phyloP scores from a whole-genome alignment of 2,797 vertebrate species.

The Coracias cyanogaster region DNA sequence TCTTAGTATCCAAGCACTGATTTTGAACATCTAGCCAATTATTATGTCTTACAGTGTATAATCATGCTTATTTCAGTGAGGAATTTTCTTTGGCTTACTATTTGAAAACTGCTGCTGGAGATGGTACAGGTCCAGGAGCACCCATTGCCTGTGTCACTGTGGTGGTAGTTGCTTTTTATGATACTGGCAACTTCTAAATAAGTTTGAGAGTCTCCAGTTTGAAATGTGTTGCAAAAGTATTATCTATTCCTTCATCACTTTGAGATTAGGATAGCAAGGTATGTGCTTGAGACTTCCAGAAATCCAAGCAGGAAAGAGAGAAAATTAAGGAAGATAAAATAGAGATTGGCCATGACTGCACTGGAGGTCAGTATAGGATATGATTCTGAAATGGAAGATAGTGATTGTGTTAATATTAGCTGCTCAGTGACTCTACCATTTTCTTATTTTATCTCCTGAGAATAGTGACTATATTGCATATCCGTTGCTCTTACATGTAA shows the following conservation, averaged over 20 bases:
- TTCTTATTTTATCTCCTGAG: not conserved
- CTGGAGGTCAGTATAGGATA: not conserved
- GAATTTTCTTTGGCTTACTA: not conserved
- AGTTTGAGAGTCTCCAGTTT: not conserved
- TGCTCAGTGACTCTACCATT: not conserved
- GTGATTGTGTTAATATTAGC: not conserved
- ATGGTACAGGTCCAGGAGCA: not conserved
- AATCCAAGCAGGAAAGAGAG: not conserved
- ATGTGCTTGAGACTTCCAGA: not conserved
- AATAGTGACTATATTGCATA: not conserved
- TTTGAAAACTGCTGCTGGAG: accelerated
- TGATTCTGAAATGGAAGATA: not conserved
- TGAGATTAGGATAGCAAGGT: not conserved
- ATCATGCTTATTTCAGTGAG: not conserved
- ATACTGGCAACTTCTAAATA: not conserved
- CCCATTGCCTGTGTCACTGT: accelerated
- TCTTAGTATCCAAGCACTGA: not conserved
- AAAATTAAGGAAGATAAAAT: not conserved
- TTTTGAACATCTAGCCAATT: not conserved
- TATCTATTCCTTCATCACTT: not conserved
- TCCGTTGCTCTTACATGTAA: not conserved
- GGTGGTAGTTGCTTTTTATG: not conserved
- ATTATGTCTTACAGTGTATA: not conserved
- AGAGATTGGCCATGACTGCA: not conserved
- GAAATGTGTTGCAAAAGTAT: not conserved